Conservation (phyloP, 64 coral and sea anemone genomes). For the Montipora foliosa region DNA sequence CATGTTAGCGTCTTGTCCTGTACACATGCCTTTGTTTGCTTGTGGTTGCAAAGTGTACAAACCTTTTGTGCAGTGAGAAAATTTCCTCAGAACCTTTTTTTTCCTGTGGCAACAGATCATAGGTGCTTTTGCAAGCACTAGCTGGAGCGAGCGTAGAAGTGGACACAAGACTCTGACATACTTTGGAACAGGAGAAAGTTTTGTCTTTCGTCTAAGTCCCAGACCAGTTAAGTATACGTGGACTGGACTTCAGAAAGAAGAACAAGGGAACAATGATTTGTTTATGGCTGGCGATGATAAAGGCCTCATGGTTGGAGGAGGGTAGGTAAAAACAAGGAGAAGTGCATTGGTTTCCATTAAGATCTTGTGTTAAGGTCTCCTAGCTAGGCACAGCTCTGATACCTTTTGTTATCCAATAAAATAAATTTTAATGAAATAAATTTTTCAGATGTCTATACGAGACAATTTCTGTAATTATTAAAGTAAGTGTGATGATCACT, state of each 20-base stretch:
- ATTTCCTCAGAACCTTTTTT: neutral
- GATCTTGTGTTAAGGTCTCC: too few species aligned
- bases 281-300: constrained; percentile 72
- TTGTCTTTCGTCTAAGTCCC: constrained; percentile 65
- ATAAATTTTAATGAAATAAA: too few species aligned
- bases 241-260: constrained; percentile 21
- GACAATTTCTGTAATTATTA: too few species aligned
- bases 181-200: constrained; percentile 70
- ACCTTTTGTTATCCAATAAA: too few species aligned
- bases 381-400: too few species aligned
- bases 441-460: too few species aligned
- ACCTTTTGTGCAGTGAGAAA: too few species aligned
- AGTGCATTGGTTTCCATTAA: neutral
- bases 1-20: too few species aligned
- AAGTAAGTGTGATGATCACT: too few species aligned
- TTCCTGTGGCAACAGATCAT: constrained; percentile 10
- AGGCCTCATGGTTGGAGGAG: constrained; percentile 69
- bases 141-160: constrained; percentile 45
- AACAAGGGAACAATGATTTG: constrained; percentile 14
- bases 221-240: constrained; percentile 36
- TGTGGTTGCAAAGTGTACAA: too few species aligned
- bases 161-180: constrained; percentile 50
- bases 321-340: constrained; percentile 24
- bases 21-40: too few species aligned
- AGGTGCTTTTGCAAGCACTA: constrained; percentile 30